phyloP scores from a whole-genome alignment of 2,888 invertebrate species.

The Eristalinus aeneus region DNA sequence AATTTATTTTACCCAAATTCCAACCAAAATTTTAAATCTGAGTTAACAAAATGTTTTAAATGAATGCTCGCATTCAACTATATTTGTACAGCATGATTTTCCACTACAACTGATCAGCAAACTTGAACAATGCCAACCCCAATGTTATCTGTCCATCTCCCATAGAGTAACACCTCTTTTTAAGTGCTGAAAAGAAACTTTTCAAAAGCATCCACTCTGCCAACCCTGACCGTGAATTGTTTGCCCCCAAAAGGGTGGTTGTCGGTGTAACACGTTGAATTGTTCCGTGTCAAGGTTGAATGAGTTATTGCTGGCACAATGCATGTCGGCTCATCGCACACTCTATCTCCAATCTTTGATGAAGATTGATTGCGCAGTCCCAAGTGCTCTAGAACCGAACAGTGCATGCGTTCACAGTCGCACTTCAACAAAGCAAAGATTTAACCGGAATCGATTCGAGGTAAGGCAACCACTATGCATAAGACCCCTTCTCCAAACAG shows the following conservation, averaged over 20 bases:
- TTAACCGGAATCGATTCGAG: conserved; percentile 15
- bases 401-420: not conserved
- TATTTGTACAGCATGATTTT: not conserved
- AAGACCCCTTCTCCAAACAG: not conserved
- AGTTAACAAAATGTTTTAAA: no score
- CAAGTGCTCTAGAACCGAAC: not conserved
- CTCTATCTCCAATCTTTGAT: conserved; percentile 26
- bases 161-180: not conserved
- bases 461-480: not conserved
- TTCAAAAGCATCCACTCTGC: not conserved
- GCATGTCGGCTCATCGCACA: conserved; percentile 10
- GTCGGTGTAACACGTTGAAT: not conserved
- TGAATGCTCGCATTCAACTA: not conserved
- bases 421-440: not conserved
- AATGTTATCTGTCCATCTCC: not conserved
- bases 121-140: not conserved
- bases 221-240: not conserved
- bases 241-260: not conserved
- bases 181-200: not conserved
- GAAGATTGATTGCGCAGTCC: conserved; percentile 46
- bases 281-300: conserved; percentile 54
- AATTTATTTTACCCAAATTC: no score
- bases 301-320: conserved; percentile 37
- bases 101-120: not conserved
- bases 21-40: no score